Evolutionary conservation across 2,888 invertebrate species (phyloP).

Genomic region (Mythimna vitellina): DNA sequence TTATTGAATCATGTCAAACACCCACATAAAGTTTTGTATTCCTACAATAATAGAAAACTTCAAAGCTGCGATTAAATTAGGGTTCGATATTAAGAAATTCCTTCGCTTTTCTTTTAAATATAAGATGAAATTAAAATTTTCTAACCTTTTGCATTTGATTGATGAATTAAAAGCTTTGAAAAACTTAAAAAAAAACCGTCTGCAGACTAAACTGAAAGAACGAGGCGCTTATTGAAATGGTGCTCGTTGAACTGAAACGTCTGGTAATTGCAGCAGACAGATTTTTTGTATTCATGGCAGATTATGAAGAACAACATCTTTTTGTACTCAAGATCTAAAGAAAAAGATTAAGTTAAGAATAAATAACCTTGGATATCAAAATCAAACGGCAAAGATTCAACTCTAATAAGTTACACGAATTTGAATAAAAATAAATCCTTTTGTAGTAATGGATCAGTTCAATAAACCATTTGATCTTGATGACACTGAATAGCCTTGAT

Average conservation of each 20-base stretch:
- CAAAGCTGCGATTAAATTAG: not conserved
- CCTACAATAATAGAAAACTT: not conserved
- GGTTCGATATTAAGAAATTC: not conserved
- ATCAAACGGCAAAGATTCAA: not conserved
- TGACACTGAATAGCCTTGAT: conserved; percentile 25
- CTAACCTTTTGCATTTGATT: conserved; percentile 29
- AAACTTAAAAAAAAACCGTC: conserved; percentile 1
- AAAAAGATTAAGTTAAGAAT: not conserved
- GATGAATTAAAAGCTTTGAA: conserved; percentile 18
- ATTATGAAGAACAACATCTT: conserved; percentile 28
- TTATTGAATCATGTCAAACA: not conserved
- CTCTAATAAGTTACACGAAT: not conserved
- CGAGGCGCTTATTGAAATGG: conserved; percentile 41
- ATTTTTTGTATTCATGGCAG: conserved; percentile 27
- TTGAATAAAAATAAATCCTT: not conserved
- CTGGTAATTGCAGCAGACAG: conserved; percentile 47
- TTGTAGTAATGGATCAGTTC: conserved; percentile 12
- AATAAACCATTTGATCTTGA: conserved; percentile 25
- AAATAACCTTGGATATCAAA: conserved; percentile 6
- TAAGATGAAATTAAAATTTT: not conserved
- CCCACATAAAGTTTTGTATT: not conserved
- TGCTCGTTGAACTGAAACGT: conserved; percentile 57
- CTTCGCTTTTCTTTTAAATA: not conserved
- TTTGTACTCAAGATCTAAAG: conserved; percentile 6
- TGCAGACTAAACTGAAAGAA: conserved; percentile 16